Evolutionary conservation across 2,113 vertebrate genomes (phyloP).

Genomic region (Myrmecophaga tridactyla): DNA sequence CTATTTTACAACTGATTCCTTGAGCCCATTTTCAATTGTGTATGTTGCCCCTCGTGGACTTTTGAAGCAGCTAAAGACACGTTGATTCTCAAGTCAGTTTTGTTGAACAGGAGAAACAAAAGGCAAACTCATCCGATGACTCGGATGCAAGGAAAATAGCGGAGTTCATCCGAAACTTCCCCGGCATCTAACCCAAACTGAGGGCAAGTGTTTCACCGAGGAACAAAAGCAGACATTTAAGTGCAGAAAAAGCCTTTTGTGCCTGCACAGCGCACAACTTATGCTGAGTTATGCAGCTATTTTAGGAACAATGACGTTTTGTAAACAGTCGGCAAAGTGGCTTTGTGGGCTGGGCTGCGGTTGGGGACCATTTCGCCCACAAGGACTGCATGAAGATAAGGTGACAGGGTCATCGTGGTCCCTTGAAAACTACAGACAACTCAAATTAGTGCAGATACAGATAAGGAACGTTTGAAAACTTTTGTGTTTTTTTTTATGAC

Average conservation of each 20-base stretch:
- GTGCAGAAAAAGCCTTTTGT: slow-evolving; percentile 60
- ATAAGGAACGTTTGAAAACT: neutral
- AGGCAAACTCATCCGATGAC: neutral
- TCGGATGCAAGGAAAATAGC: neutral
- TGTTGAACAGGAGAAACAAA: neutral
- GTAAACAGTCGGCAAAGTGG: slow-evolving; percentile 60
- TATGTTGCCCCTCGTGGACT: neutral
- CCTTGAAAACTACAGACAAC: neutral
- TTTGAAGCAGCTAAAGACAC: neutral
- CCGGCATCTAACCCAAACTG: slow-evolving; percentile 33
- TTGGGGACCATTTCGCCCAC: neutral
- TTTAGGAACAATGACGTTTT: slow-evolving; percentile 65
- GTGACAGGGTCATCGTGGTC: neutral
- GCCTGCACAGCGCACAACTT: neutral
- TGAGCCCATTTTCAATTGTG: neutral
- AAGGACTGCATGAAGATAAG: neutral
- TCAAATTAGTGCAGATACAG: neutral
- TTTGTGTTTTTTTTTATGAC: neutral
- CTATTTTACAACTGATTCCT: neutral
- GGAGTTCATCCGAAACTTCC: slow-evolving; percentile 22
- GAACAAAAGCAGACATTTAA: slow-evolving; percentile 53
- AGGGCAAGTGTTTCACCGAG: slow-evolving; percentile 39
- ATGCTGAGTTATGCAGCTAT: slow-evolving; percentile 53
- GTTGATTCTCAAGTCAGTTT: neutral
- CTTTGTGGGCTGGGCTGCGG: slow-evolving; percentile 31